These are phyloP conservation scores for Adoxophyes honmai DNA, from an alignment of 1,140 invertebrate genomes.

Conservation along the genomic window DNA sequence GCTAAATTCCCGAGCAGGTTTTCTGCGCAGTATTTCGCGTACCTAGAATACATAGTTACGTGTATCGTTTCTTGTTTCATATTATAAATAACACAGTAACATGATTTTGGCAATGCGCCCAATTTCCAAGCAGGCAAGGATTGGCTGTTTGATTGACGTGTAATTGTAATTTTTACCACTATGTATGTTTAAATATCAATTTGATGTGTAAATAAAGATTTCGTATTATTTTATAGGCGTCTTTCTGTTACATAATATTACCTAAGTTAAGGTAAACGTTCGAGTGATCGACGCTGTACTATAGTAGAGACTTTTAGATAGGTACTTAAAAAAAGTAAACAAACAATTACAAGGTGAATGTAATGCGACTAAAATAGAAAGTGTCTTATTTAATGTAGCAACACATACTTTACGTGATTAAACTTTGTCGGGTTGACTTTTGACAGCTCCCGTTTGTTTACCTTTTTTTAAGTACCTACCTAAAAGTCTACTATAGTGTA, in stretches of 20 bases:
- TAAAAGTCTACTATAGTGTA: too few species aligned
- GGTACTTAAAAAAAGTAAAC: too few species aligned
- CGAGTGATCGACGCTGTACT: too few species aligned
- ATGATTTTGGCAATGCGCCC: neutral
- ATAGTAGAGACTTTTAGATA: too few species aligned
- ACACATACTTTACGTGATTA: too few species aligned
- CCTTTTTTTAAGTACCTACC: too few species aligned
- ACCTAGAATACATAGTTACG: neutral
- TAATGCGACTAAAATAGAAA: too few species aligned
- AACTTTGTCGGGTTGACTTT: too few species aligned
- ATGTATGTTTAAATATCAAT: conserved; percentile 1
- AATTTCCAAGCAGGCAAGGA: neutral
- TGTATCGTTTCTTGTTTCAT: neutral
- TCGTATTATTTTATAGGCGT: conserved; percentile 14
- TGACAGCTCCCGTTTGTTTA: too few species aligned
- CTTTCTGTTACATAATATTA: neutral
- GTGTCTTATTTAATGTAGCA: too few species aligned
- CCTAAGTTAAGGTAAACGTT: too few species aligned
- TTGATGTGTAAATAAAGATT: conserved; percentile 17
- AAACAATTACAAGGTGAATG: too few species aligned
- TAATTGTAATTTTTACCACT: conserved; percentile 7
- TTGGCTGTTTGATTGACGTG: conserved; percentile 2
- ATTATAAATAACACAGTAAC: neutral
- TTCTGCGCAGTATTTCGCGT: neutral
- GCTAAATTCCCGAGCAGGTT: neutral